Evolutionary conservation across 1,140 invertebrate species (phyloP).

Genomic region (Vanessa atalanta): DNA sequence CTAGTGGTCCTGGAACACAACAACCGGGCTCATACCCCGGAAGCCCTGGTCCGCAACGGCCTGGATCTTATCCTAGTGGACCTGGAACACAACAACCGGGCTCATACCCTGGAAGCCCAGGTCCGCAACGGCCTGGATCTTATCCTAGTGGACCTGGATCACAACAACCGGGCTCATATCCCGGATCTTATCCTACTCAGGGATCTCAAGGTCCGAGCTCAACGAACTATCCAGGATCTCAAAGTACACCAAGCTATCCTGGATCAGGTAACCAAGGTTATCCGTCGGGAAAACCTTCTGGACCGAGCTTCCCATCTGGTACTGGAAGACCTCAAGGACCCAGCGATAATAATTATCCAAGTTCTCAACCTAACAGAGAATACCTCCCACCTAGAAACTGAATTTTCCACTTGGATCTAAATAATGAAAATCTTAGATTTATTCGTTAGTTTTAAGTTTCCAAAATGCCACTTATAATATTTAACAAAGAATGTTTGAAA

Average conservation of each 20-base stretch:
- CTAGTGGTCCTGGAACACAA: constrained; percentile 70
- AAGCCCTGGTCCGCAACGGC: constrained; percentile 50
- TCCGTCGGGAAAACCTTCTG: constrained; percentile 73
- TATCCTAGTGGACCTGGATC: constrained; percentile 76
- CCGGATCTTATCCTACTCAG: constrained; percentile 42
- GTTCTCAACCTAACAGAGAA: constrained; percentile 80
- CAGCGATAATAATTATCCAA: constrained; percentile 39
- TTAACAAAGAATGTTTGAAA: not conserved
- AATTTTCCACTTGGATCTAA: constrained; percentile 25
- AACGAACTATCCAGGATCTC: constrained; percentile 55
- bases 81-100: not conserved
- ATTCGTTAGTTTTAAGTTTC: constrained; percentile 21
- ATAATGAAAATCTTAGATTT: constrained; percentile 42
- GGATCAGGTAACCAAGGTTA: constrained; percentile 65
- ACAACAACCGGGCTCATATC: constrained; percentile 41
- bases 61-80: not conserved
- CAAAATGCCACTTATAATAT: constrained; percentile 9
- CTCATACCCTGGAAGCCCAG: constrained; percentile 52
- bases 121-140: constrained; percentile 48
- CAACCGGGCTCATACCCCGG: constrained; percentile 72
- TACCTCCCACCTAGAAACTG: constrained; percentile 81
- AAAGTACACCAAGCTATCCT: constrained; percentile 65
- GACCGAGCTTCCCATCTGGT: constrained; percentile 64
- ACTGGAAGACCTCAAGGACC: constrained; percentile 47
- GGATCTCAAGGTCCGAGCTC: not conserved